A percentile compares a stretch with the other conserved stretches of the same genome.
Evolutionary conservation across 37 sponge, comb jelly and placozoan genomes (phyloP).

Genomic region (Aphrocallistes beatrix): DNA sequence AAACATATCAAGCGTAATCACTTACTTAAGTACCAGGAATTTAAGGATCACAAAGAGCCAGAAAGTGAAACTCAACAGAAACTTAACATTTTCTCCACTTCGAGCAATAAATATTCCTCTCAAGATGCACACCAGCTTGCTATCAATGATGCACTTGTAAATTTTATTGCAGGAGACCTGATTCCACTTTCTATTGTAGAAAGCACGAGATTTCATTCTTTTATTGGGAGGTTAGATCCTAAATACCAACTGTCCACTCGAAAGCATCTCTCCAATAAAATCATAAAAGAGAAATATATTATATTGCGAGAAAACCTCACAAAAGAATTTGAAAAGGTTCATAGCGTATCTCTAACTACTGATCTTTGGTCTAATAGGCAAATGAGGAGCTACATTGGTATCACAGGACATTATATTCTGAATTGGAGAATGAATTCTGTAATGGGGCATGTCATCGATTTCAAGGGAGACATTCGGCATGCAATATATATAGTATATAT

Average conservation of each 20-base stretch:
- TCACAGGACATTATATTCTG: neutral
- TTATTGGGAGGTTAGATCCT: neutral
- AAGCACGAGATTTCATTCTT: neutral
- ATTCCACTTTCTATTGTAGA: conserved; percentile 8
- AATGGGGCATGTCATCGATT: conserved; percentile 19
- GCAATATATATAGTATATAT: conserved; percentile 20
- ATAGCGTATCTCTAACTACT: conserved; percentile 15
- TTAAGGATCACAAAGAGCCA: neutral
- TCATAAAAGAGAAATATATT: neutral
- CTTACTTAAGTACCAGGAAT: conserved; percentile 14
- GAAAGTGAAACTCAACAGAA: neutral
- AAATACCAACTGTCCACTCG: conserved; percentile 1
- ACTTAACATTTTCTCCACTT: neutral
- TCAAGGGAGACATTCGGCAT: conserved; percentile 15
- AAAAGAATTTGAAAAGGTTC: conserved; percentile 15
- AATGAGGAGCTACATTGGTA: conserved; percentile 17
- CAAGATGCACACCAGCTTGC: conserved; percentile 12
- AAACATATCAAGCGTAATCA: neutral
- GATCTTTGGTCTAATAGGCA: neutral
- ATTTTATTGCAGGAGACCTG: too few relatives aligned
- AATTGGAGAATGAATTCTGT: neutral
- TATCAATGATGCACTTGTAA: conserved; percentile 5
- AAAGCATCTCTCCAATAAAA: conserved; percentile 12
- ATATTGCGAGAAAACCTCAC: too few relatives aligned
- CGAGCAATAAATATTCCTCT: conserved; percentile 20